Base-by-base conservation (phyloP, 2,797 vertebrate species). In the Heliangelus exortis region DNA sequence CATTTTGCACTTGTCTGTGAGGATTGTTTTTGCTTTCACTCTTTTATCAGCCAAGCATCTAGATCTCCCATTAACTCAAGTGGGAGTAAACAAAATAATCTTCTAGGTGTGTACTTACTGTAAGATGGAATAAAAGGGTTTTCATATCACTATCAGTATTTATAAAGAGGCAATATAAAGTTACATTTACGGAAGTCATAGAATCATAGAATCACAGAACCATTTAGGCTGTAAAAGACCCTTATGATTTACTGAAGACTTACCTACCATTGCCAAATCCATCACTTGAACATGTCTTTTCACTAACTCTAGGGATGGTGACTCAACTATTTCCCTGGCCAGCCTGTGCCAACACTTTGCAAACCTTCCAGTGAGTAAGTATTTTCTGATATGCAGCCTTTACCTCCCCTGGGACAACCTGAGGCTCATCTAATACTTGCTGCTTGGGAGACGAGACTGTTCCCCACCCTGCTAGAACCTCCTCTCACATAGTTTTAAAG, bases 401-500 rank as follows among this genome's bases (percentile, higher is more conserved):
- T 11, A 47, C 47, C 47, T 39, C 4, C 6, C 18, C 7, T 33
- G 23, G 25, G 15, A 53, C 51, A 53, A 50, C 51, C 10, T 53
- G 28, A 29, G 25, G 15, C 48, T 50, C 2, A 12, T 66, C 22
- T 29, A 5, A 28, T 2, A 4, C 66, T 47, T 20, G 16, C 19
- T 17, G 19, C 25, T 11, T 66, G 36, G 17, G 17, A 73, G 13
- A 80, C 65, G 15, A 76, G 6, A 7, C 3, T 0, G 0, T 33
- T 7, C 1, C 5, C 13, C 26, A 18, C 15, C 6, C 13, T 6
- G 0, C 31, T 43, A 25, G 13, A 50, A 1, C 6, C 19, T 76
- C 63, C 26, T 68, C 23, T 34, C 28, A 66, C 12, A 23, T 6
- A 53, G 23, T 1, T 61, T 20, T 21, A 53, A 33, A 21, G 6